Base-by-base conservation (phyloP, 2,888 invertebrate genomes). In the Pilophorus perplexus region DNA sequence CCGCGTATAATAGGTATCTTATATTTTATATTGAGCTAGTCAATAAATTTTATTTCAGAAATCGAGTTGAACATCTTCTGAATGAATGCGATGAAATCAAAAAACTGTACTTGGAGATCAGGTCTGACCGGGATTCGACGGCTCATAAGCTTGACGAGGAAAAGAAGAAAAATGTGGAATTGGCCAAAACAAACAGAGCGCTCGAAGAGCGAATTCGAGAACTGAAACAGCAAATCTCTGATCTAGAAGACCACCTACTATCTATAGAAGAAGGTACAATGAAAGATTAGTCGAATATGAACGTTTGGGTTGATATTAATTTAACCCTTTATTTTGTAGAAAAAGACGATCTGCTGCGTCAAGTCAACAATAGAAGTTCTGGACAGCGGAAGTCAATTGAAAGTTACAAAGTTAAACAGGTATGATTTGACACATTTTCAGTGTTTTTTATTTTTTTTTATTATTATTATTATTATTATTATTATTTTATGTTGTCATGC, bases 11-110 rank as follows among this genome's bases (percentile, higher is more conserved):
- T n/a, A n/a, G n/a, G n/a, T n/a, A n/a, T n/a, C n/a, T n/a, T n/a
- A n/a, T n/a, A n/a, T n/a, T n/a, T n/a, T n/a, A n/a, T n/a, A n/a
- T n/a, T n/a, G n/a, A n/a, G n/a, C n/a, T n/a, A n/a, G n/a, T n/a
- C n/a, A n/a, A n/a, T n/a, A n/a, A n/a, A n/a, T n/a, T n/a, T n/a
- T n/a, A n/a, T n/a, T n/a, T n/a, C n/a, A n/a, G n/a, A n/a, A n/a
- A 10, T 12, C 52, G 59, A 3, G 27, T 59, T 40, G 59, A 59
- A 27, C 42, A 33, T 14, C 10, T 59, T 38, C 20, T 59, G 14
- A 33, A 25, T 48, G 72, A 72, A 55, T 59, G 67, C 28, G 68
- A 68, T 28, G 70, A 72, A 38, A 57, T 72, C 38, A 72, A 72
- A 46, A 27, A 66, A 38, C 64, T 72, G 27, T 72, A 72, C 52